phyloP scores from a whole-genome alignment of 1,140 invertebrate species.

The Wiebesia pumilae region DNA sequence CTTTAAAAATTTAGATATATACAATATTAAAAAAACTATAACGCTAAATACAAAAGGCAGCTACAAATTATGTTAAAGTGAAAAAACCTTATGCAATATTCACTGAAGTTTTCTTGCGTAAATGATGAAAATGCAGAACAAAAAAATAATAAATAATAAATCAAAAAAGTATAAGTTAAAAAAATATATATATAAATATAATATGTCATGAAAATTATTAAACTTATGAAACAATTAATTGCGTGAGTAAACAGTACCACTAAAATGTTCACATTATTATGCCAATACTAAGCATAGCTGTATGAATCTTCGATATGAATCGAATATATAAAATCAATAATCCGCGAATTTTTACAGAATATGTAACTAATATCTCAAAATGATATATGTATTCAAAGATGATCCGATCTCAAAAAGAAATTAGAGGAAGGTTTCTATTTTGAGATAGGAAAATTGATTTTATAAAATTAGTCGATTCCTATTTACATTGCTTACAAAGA shows the following conservation, averaged over 20 bases:
- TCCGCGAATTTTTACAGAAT: neutral
- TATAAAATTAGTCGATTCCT: neutral
- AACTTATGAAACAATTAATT: neutral
- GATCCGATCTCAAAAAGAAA: constrained; percentile 65
- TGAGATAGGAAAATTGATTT: constrained; percentile 53
- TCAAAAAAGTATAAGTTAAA: neutral
- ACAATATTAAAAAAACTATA: neutral
- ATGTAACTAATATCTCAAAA: neutral
- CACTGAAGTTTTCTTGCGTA: neutral
- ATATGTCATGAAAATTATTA: neutral
- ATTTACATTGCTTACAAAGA: neutral
- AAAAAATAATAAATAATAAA: neutral
- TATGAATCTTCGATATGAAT: neutral
- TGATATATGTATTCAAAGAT: constrained; percentile 1
- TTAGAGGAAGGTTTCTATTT: constrained; percentile 73
- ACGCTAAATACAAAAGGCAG: neutral
- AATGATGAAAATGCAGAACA: neutral
- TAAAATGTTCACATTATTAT: neutral
- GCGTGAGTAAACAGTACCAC: neutral
- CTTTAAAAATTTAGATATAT: constrained; percentile 2
- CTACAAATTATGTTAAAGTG: neutral
- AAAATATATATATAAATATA: neutral
- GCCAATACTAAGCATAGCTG: neutral
- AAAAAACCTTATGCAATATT: neutral
- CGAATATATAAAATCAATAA: neutral